Percentiles rank a stretch among this genome's conserved stretches.
Evolutionary conservation across 2,113 vertebrate species (phyloP).

Genomic region (Ctenomys sociabilis): DNA sequence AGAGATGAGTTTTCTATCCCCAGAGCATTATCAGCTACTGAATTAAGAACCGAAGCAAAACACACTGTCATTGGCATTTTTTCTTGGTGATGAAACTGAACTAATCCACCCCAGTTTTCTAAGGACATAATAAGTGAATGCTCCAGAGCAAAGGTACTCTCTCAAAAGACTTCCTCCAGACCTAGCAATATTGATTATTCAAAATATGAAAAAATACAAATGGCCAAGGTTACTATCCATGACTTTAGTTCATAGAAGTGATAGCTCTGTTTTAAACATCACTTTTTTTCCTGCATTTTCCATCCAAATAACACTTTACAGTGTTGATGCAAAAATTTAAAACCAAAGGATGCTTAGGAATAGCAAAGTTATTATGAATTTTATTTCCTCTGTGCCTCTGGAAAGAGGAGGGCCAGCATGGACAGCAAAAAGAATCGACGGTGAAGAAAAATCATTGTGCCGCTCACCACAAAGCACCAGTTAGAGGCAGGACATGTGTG

Average conservation of each 20-base stretch:
- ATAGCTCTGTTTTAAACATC: background rate
- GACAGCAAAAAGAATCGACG: background rate
- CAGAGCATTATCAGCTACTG: constrained; percentile 58
- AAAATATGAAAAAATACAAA: background rate
- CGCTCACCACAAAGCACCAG: background rate
- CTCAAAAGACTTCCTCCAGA: background rate
- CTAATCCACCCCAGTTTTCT: constrained; percentile 3
- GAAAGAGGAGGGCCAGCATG: background rate
- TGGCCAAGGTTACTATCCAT: background rate
- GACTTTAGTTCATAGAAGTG: background rate
- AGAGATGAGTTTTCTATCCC: background rate
- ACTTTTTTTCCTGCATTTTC: background rate
- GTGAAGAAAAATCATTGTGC: background rate
- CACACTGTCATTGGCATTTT: background rate
- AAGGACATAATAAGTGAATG: background rate
- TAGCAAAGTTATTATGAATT: background rate
- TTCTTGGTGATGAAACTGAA: background rate
- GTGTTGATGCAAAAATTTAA: background rate
- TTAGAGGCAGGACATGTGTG: background rate
- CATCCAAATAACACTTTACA: background rate
- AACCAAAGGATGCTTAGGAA: background rate
- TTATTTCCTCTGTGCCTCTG: background rate
- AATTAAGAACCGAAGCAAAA: background rate
- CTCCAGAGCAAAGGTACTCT: background rate
- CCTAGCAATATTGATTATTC: background rate